phyloP scores from a whole-genome alignment of 2,888 invertebrate genomes.

The Ecdyonurus torrentis region DNA sequence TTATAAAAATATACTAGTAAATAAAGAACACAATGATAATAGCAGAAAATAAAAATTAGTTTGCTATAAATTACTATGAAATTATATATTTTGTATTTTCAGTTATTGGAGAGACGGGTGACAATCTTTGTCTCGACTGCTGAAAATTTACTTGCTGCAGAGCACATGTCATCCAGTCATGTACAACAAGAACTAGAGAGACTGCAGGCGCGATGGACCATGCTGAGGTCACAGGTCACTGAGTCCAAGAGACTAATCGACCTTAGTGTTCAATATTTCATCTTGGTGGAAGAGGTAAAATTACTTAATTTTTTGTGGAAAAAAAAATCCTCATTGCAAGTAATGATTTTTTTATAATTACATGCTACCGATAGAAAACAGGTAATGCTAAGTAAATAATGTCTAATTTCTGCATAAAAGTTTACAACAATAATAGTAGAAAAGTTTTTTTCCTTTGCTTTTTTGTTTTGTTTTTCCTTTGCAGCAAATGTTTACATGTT shows the following conservation, averaged over 20 bases:
- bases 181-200: conserved; percentile 45
- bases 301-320: too few relatives aligned
- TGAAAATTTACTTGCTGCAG: conserved; percentile 24
- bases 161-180: conserved; percentile 28
- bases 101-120: conserved; percentile 54
- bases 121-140: conserved; percentile 48
- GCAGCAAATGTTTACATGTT: neutral
- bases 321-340: too few relatives aligned
- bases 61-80: conserved; percentile 5
- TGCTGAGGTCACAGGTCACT: conserved; percentile 45
- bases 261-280: conserved; percentile 52
- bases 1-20: neutral
- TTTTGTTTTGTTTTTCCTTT: neutral
- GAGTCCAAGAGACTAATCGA: conserved; percentile 47
- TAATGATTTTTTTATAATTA: neutral
- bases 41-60: neutral
- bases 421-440: neutral
- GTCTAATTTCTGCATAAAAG: neutral
- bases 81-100: conserved; percentile 14
- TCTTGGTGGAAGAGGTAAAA: conserved; percentile 56
- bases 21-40: neutral
- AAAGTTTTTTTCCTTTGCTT: neutral
- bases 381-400: neutral
- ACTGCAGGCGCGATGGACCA: conserved; percentile 46
- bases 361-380: neutral